These are phyloP conservation scores for Drosophila bocki DNA, from an alignment of 1,140 invertebrate species.

Conservation along the genomic window DNA sequence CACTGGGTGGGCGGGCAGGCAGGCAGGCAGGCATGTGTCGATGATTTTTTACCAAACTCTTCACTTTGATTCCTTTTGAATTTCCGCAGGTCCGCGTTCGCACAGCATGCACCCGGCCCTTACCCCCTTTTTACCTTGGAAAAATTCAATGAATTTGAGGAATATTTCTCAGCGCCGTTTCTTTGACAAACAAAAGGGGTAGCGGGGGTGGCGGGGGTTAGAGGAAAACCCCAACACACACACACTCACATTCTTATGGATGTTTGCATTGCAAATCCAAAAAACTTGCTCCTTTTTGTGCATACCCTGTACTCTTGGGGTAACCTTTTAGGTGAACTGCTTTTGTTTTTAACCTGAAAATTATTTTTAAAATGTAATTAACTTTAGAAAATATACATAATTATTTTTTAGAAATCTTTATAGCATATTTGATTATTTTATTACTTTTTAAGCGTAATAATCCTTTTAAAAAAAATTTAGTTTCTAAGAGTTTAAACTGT, in stretches of 20 bases:
- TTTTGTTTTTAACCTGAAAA: not conserved
- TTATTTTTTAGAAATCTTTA: too few species aligned
- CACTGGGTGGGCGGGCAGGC: not conserved
- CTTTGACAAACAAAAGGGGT: slow-evolving; percentile 66
- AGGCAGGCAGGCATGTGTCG: slow-evolving; percentile 23
- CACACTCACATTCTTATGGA: slow-evolving; percentile 14
- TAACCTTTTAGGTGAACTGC: not conserved
- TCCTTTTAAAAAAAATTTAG: too few species aligned
- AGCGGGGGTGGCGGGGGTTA: not conserved
- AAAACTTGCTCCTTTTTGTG: slow-evolving; percentile 20
- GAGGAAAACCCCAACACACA: slow-evolving; percentile 19
- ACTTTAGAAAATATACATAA: too few species aligned
- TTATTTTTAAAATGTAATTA: not conserved
- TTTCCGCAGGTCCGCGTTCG: slow-evolving; percentile 52
- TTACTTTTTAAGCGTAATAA: too few species aligned
- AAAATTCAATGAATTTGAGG: slow-evolving; percentile 74
- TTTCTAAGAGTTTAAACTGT: not conserved
- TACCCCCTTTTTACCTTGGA: slow-evolving; percentile 6
- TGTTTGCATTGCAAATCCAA: slow-evolving; percentile 80
- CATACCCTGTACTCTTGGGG: slow-evolving; percentile 7
- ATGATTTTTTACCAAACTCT: slow-evolving; percentile 59
- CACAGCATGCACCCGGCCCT: slow-evolving; percentile 11
- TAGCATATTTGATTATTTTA: too few species aligned
- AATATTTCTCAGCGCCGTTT: slow-evolving; percentile 66
- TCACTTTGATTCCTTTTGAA: slow-evolving; percentile 72